These are phyloP conservation scores for Apodemia arnacis DNA, from an alignment of 2,888 invertebrate genomes.

Conservation along the genomic window DNA sequence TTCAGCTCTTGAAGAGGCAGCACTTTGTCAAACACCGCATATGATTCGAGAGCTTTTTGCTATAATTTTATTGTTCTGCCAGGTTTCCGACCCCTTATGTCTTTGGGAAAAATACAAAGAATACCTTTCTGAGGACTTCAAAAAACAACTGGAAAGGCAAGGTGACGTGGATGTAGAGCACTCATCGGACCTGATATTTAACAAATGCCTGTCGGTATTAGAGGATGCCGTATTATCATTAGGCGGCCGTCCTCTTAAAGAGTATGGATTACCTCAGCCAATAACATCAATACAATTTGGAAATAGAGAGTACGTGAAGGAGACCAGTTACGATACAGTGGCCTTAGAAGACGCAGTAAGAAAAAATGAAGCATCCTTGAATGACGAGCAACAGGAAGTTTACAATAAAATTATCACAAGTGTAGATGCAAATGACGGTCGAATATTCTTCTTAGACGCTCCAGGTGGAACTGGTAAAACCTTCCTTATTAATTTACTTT, in stretches of 20 bases:
- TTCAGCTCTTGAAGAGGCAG: constrained; percentile 81
- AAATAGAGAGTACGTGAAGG: constrained; percentile 47
- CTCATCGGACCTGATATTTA: constrained; percentile 53
- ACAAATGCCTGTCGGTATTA: constrained; percentile 37
- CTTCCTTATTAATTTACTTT: constrained; percentile 26
- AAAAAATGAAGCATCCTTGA: constrained; percentile 61
- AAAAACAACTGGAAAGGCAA: constrained; percentile 46
- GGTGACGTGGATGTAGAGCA: constrained; percentile 26
- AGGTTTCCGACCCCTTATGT: constrained; percentile 70
- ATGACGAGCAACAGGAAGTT: constrained; percentile 58
- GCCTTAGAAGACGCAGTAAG: constrained; percentile 39
- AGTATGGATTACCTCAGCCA: constrained; percentile 71
- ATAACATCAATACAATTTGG: constrained; percentile 36
- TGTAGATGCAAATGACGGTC: constrained; percentile 15
- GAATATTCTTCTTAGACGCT: constrained; percentile 27
- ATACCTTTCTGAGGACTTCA: constrained; percentile 64
- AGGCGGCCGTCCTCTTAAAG: constrained; percentile 55
- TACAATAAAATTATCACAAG: constrained; percentile 15
- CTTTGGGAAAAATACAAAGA: constrained; percentile 82
- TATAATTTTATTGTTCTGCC: constrained; percentile 75
- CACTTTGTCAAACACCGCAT: constrained; percentile 64
- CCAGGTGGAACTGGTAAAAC: not conserved
- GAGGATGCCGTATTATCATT: constrained; percentile 63
- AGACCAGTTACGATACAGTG: constrained; percentile 64
- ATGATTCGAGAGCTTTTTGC: constrained; percentile 71